Percentiles rank a stretch among this genome's conserved stretches.
These are phyloP conservation scores for Chymomyza costata DNA, from an alignment of 1,140 invertebrate species.

Conservation along the genomic window DNA sequence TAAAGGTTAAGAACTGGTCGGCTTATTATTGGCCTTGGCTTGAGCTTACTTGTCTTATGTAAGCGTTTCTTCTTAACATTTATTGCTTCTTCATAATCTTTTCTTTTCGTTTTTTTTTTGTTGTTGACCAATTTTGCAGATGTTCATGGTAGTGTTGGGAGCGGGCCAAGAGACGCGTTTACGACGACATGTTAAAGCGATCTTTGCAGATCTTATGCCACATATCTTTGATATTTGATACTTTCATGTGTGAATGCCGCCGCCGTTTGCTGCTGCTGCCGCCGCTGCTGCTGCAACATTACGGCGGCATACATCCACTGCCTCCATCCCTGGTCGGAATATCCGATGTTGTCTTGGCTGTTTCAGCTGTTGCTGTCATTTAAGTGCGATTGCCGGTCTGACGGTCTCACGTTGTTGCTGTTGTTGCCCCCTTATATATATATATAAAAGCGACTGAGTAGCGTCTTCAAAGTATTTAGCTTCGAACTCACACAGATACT, in stretches of 20 bases:
- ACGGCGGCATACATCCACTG: too few relatives aligned
- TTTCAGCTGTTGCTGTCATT: constrained; percentile 48
- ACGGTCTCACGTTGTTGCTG: constrained; percentile 20
- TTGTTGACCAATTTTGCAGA: too few relatives aligned
- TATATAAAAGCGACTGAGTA: constrained; percentile 12
- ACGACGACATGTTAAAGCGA: too few relatives aligned
- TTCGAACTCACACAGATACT: neutral
- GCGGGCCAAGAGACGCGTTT: too few relatives aligned
- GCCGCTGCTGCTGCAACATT: too few relatives aligned
- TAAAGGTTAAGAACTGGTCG: constrained; percentile 7
- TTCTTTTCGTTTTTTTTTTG: too few relatives aligned
- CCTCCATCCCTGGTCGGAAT: too few relatives aligned
- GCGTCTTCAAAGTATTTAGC: constrained; percentile 37
- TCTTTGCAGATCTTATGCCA: constrained; percentile 24
- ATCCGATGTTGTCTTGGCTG: neutral
- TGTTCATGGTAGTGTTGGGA: too few relatives aligned
- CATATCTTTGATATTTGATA: constrained; percentile 36
- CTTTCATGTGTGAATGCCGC: constrained; percentile 4
- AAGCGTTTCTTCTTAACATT: too few relatives aligned
- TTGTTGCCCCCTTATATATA: constrained; percentile 7
- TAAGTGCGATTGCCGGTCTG: constrained; percentile 28
- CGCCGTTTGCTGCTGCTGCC: too few relatives aligned
- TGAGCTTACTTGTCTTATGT: too few relatives aligned
- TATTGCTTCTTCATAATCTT: too few relatives aligned
- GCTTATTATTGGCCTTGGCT: constrained; percentile 7